Conservation (phyloP, 2,888 invertebrate species). For the Oscheius sp. region DNA sequence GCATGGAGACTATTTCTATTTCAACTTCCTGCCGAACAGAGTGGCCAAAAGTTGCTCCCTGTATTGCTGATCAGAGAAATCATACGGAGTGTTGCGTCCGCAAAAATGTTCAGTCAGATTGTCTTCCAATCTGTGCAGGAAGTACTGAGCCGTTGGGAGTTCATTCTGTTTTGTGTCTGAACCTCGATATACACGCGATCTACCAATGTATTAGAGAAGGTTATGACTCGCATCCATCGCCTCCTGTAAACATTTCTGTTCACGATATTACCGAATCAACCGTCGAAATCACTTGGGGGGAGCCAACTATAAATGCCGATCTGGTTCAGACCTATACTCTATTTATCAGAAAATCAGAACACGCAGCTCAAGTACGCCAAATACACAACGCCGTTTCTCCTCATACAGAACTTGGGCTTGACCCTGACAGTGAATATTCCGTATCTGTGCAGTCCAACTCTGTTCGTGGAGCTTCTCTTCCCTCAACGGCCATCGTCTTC, state of each 20-base stretch:
- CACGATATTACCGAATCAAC: constrained; percentile 37
- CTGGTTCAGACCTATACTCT: constrained; percentile 56
- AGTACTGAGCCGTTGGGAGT: constrained; percentile 76
- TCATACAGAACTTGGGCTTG: constrained; percentile 47
- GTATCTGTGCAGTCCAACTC: constrained; percentile 49
- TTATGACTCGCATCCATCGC: constrained; percentile 58
- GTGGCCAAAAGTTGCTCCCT: constrained; percentile 56
- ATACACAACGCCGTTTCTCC: constrained; percentile 45
- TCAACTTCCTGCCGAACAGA: constrained; percentile 57
- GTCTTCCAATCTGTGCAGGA: constrained; percentile 81
- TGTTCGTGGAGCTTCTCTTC: constrained; percentile 45
- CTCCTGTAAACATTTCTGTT: constrained; percentile 57
- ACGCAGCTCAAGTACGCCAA: constrained; percentile 41
- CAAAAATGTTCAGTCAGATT: constrained; percentile 82
- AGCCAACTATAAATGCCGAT: constrained; percentile 49
- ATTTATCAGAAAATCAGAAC: constrained; percentile 51
- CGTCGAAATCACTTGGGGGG: constrained; percentile 47
- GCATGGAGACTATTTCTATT: constrained; percentile 53
- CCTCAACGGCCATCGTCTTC: constrained; percentile 56
- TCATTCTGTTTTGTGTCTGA: constrained; percentile 58
- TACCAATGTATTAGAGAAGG: constrained; percentile 60
- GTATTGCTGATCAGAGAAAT: constrained; percentile 76
- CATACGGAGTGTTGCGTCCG: constrained; percentile 85
- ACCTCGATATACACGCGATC: constrained; percentile 56
- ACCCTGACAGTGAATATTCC: constrained; percentile 50